Conservation (phyloP, 2,797 vertebrate genomes). For the Graptemys geographica region DNA sequence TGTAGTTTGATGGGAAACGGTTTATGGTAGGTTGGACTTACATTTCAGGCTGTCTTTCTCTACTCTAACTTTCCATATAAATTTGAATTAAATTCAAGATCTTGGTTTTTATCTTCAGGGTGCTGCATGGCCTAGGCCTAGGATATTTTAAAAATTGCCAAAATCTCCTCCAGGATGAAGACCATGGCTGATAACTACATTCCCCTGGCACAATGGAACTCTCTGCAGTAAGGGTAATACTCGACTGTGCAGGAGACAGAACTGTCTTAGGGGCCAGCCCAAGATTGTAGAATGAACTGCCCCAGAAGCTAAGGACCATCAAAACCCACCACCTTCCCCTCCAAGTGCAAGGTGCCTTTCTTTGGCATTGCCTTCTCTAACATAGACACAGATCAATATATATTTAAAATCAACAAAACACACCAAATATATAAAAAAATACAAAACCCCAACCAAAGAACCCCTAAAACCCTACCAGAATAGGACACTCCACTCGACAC, state of each 20-base stretch:
- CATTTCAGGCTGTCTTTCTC: background rate
- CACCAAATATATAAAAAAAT: background rate
- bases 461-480: background rate
- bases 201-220: background rate
- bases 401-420: background rate
- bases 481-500: background rate
- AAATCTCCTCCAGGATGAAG: background rate
- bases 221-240: background rate
- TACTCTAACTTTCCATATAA: background rate
- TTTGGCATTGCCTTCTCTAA: background rate
- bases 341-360: background rate
- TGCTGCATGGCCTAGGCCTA: background rate
- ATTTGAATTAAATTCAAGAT: background rate
- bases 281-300: background rate
- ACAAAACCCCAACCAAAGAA: background rate
- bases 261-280: background rate
- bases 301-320: background rate
- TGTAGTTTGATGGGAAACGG: conserved; percentile 2
- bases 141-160: background rate
- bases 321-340: background rate
- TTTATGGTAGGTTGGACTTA: background rate
- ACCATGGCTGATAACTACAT: background rate
- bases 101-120: background rate
- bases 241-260: background rate
- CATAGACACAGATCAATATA: background rate